These are phyloP conservation scores for Drosophila neocordata DNA, from an alignment of 1,140 invertebrate species.

Conservation along the genomic window DNA sequence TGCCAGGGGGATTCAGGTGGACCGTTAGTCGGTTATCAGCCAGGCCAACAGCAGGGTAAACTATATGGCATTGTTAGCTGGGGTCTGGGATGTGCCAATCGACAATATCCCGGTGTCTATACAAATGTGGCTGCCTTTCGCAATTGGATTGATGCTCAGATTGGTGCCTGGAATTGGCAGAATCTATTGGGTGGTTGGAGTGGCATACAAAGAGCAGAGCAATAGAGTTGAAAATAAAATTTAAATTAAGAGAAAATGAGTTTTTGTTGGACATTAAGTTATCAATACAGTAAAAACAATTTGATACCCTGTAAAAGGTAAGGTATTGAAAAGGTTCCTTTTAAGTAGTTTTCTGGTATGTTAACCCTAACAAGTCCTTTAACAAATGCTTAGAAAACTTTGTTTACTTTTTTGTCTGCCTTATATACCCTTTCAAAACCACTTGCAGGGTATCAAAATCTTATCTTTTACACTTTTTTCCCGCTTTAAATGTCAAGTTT, in stretches of 20 bases:
- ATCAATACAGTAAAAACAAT: no score
- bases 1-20: conserved; percentile 79
- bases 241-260: neutral
- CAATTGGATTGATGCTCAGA: conserved; percentile 70
- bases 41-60: conserved; percentile 58
- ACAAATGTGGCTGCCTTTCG: conserved; percentile 71
- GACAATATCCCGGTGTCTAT: conserved; percentile 84
- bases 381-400: no score
- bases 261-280: no score
- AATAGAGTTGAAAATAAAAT: neutral
- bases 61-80: conserved; percentile 83
- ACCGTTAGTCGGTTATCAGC: conserved; percentile 59
- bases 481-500: conserved; percentile 55
- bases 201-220: conserved; percentile 40
- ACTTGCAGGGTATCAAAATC: neutral
- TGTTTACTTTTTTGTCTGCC: neutral
- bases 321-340: no score
- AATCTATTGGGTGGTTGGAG: conserved; percentile 50
- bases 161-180: conserved; percentile 65
- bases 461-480: conserved; percentile 2
- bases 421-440: neutral
- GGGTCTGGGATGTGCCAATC: conserved; percentile 84
- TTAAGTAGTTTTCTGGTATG: no score
- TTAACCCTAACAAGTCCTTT: no score
- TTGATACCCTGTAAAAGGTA: no score